These are phyloP conservation scores for Enteromius thamalakanensis DNA, from an alignment of 2,797 vertebrate species.

Conservation along the genomic window DNA sequence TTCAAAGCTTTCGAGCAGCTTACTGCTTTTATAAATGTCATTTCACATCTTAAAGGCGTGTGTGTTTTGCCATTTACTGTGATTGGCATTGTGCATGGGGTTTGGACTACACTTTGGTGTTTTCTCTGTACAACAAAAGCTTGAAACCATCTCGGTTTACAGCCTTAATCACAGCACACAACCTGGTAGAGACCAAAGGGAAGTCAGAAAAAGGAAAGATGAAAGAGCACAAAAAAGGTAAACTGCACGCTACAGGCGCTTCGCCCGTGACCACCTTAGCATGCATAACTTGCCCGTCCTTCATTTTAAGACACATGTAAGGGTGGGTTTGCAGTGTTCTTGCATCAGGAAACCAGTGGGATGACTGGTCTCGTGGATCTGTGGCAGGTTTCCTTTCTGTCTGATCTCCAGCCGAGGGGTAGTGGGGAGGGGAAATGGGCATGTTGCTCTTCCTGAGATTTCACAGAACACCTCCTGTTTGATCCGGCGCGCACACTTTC, in stretches of 20 bases:
- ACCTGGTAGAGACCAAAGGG: conserved; percentile 29
- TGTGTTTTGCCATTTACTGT: not conserved
- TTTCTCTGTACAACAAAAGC: conserved; percentile 41
- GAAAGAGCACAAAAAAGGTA: conserved; percentile 42
- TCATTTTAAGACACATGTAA: conserved; percentile 33
- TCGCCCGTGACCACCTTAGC: conserved; percentile 14
- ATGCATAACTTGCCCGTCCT: conserved; percentile 29
- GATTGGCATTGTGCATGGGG: not conserved
- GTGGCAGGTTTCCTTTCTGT: conserved; percentile 80
- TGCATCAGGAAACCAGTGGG: conserved; percentile 82
- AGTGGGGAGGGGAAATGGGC: conserved; percentile 56
- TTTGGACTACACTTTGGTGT: conserved; percentile 15
- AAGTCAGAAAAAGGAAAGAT: conserved; percentile 31
- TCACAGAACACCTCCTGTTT: conserved; percentile 80
- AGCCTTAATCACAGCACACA: conserved; percentile 44
- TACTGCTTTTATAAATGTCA: conserved; percentile 8
- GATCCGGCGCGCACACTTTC: conserved; percentile 78
- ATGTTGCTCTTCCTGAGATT: conserved; percentile 81
- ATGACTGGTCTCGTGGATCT: conserved; percentile 74
- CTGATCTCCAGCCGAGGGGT: conserved; percentile 82
- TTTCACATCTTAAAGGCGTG: not conserved
- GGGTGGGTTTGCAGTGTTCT: conserved; percentile 79
- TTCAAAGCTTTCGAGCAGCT: not conserved
- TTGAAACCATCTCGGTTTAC: conserved; percentile 36
- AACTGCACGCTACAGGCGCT: conserved; percentile 21